Evolutionary conservation across 2,113 vertebrate genomes (phyloP).

Genomic region (Falcunculus frontatus): DNA sequence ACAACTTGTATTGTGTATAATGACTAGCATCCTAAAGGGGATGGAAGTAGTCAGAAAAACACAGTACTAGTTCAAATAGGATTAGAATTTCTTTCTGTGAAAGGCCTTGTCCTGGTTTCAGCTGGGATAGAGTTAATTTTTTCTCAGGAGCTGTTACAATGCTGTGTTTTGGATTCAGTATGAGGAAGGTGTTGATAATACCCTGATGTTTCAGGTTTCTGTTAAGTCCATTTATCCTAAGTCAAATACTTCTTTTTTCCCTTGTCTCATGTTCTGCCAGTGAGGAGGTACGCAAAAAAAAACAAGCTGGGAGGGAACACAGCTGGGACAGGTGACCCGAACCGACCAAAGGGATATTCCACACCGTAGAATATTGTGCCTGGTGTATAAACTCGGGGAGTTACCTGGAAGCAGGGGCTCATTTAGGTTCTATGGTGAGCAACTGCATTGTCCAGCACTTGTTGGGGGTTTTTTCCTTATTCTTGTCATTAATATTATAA

Average conservation of each 20-base stretch:
- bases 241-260: background rate
- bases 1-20: background rate
- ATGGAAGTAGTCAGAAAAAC: background rate
- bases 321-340: too few relatives aligned
- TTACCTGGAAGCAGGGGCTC: accelerated
- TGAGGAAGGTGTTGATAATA: background rate
- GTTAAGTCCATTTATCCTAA: background rate
- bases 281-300: background rate
- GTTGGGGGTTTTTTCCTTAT: accelerated
- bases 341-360: background rate
- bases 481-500: background rate
- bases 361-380: too few relatives aligned
- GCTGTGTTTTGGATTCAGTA: background rate
- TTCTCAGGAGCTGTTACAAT: background rate
- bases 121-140: background rate
- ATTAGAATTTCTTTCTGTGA: background rate
- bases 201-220: background rate
- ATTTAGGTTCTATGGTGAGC: accelerated
- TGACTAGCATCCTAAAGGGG: background rate
- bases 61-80: background rate
- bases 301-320: background rate
- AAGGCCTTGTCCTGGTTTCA: background rate
- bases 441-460: background rate
- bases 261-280: background rate
- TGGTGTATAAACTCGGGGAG: accelerated